These are phyloP conservation scores for Aporophyla nigra DNA, from an alignment of 2,888 invertebrate genomes.

Conservation along the genomic window DNA sequence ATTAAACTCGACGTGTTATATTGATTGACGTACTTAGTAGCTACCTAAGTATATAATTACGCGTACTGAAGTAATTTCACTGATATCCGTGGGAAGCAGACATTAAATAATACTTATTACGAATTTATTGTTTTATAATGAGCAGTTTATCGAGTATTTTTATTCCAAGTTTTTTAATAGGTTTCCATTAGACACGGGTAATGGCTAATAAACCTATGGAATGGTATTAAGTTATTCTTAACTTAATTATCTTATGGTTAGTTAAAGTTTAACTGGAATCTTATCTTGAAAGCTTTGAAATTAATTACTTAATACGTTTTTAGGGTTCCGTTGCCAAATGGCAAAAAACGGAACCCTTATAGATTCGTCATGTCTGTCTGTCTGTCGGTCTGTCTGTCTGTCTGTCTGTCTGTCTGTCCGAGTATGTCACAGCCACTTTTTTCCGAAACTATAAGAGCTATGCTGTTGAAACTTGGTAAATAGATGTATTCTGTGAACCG, in stretches of 20 bases:
- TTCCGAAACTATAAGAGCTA: no score
- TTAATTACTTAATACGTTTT: neutral
- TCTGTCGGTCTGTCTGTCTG: no score
- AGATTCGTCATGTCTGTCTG: no score
- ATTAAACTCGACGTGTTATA: neutral
- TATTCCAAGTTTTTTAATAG: neutral
- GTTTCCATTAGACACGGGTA: slow-evolving; percentile 9
- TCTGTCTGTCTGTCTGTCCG: no score
- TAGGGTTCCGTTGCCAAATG: no score
- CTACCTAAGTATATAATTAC: slow-evolving; percentile 2
- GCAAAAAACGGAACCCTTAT: no score
- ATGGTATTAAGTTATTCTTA: neutral
- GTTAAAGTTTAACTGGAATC: neutral
- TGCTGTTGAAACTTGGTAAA: no score
- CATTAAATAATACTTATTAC: neutral
- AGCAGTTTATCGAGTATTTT: slow-evolving; percentile 11
- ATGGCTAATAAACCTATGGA: neutral
- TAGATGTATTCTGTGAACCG: no score
- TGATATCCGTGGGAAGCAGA: slow-evolving; percentile 34
- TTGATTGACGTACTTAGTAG: neutral
- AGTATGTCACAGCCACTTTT: no score
- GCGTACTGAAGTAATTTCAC: slow-evolving; percentile 9
- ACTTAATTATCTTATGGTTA: slow-evolving; percentile 1
- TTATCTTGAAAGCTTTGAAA: neutral
- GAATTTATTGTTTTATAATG: slow-evolving; percentile 27